A percentile compares a stretch with the other conserved stretches of the same genome.
phyloP scores from a whole-genome alignment of 2,797 vertebrate species.

The Sebastes wilsoni region DNA sequence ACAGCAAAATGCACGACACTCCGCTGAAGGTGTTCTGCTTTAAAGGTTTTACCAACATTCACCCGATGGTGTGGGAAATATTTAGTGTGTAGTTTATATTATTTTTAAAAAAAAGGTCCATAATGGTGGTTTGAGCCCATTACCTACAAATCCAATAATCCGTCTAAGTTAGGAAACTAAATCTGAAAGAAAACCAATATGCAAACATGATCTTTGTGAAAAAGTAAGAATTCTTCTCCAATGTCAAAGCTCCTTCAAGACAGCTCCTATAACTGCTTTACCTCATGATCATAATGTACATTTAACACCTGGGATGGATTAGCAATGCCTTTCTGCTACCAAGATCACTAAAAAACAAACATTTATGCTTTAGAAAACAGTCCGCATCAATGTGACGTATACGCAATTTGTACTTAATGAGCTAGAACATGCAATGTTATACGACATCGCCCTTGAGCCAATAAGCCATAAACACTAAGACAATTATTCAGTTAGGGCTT shows the following conservation, averaged over 20 bases:
- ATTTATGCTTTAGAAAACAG: neutral
- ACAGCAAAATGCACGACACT: neutral
- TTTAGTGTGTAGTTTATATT: neutral
- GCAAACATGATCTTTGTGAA: neutral
- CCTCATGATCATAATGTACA: too few relatives aligned
- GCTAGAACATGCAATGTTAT: neutral
- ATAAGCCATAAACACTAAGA: constrained; percentile 17
- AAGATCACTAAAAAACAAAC: neutral
- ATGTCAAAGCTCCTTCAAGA: neutral
- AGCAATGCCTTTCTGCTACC: neutral
- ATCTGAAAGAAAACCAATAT: neutral
- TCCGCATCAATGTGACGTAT: neutral
- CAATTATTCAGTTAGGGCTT: constrained; percentile 7
- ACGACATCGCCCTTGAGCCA: neutral
- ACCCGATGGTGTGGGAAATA: neutral
- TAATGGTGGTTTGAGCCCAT: neutral
- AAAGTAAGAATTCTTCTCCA: neutral
- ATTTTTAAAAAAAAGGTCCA: neutral
- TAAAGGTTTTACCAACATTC: neutral
- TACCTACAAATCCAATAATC: neutral
- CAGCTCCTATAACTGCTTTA: neutral
- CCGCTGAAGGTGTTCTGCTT: neutral
- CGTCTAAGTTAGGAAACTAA: neutral
- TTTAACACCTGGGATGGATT: neutral
- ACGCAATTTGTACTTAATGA: constrained; percentile 4